Evolutionary conservation across 2,888 invertebrate species (phyloP).

Genomic region (Lasioglossum malachurum): DNA sequence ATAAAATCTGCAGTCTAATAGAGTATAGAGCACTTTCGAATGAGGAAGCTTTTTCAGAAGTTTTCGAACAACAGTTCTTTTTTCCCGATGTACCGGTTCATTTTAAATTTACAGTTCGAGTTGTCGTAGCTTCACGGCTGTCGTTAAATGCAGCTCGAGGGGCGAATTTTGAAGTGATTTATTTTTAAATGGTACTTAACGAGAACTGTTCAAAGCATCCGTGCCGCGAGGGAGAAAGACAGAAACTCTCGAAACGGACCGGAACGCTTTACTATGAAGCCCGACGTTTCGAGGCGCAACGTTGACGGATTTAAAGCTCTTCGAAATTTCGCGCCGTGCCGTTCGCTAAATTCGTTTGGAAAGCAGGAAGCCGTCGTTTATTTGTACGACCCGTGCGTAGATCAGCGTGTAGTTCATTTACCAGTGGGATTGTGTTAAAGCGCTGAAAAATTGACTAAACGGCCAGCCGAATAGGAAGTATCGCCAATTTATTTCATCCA

Average conservation of each 20-base stretch:
- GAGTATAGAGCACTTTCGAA: background rate
- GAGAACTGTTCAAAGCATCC: background rate
- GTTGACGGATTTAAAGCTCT: slow-evolving; percentile 16
- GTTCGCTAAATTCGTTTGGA: slow-evolving; percentile 24
- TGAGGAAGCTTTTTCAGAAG: background rate
- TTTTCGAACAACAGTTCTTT: background rate
- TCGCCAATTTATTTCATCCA: slow-evolving; percentile 9
- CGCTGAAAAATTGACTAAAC: slow-evolving; percentile 36
- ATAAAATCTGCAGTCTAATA: background rate
- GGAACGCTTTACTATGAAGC: background rate
- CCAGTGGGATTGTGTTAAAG: slow-evolving; percentile 19
- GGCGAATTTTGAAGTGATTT: background rate
- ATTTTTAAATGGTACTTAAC: background rate
- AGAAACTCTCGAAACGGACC: background rate
- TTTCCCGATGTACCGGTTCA: background rate
- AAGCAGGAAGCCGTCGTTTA: slow-evolving; percentile 33
- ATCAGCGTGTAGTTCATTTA: slow-evolving; percentile 20
- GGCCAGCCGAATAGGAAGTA: background rate
- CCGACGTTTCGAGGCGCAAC: slow-evolving; percentile 5
- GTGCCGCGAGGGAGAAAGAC: background rate
- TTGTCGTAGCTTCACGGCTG: background rate
- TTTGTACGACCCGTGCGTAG: slow-evolving; percentile 24
- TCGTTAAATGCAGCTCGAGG: background rate
- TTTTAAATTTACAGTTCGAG: background rate
- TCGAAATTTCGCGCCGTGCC: slow-evolving; percentile 25